Conservation (phyloP, 2,113 vertebrate species). For the Centropus bengalensis region DNA sequence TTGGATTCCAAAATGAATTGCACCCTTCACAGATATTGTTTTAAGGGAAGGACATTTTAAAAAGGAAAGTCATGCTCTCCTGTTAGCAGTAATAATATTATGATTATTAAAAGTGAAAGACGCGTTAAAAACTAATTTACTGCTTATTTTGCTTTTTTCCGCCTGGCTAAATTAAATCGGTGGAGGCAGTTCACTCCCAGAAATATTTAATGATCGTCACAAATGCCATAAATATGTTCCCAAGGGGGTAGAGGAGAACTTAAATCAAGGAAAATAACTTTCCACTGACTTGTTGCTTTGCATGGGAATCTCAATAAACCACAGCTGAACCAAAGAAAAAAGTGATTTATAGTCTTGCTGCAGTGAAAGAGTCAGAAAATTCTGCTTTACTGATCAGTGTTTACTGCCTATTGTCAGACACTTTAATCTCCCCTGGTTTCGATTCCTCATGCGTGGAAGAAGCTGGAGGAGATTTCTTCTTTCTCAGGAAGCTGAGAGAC, state of each 20-base stretch:
- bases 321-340: neutral
- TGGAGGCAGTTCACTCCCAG: neutral
- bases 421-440: neutral
- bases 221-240: neutral
- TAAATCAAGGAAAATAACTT: neutral
- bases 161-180: neutral
- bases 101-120: slow-evolving; percentile 30
- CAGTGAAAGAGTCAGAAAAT: neutral
- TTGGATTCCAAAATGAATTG: neutral
- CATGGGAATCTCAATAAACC: neutral
- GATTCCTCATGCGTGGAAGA: neutral
- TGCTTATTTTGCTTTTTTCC: neutral
- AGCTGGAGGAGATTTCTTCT: neutral
- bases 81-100: neutral
- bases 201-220: slow-evolving; percentile 10
- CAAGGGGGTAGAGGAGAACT: neutral
- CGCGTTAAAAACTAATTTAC: slow-evolving; percentile 19
- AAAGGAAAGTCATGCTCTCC: neutral
- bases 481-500: neutral
- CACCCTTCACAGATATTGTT: neutral
- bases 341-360: neutral
- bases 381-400: neutral
- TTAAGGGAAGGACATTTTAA: neutral
- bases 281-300: neutral
- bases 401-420: neutral